Evolutionary conservation across 2,888 invertebrate genomes (phyloP).

Genomic region (Asteroscopus sphinx): DNA sequence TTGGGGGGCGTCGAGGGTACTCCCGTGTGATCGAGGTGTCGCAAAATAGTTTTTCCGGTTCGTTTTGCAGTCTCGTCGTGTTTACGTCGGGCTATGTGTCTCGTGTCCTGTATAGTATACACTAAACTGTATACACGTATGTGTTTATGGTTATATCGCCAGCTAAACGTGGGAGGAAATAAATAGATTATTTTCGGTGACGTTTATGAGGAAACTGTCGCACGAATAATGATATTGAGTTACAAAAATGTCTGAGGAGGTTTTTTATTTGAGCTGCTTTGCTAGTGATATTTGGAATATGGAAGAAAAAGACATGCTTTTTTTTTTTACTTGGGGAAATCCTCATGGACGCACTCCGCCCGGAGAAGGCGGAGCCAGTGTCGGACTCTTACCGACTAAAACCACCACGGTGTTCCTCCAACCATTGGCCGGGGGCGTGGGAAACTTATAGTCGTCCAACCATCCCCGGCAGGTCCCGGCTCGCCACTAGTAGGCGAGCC

Average conservation of each 20-base stretch:
- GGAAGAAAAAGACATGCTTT: too few species aligned
- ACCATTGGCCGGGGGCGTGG: too few species aligned
- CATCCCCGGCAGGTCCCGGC: too few species aligned
- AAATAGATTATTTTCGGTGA: conserved; percentile 21
- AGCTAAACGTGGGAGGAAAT: neutral
- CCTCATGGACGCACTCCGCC: too few species aligned
- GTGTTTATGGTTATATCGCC: conserved; percentile 10
- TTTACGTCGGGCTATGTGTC: conserved; percentile 49
- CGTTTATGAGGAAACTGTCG: conserved; percentile 17
- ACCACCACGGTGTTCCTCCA: too few species aligned
- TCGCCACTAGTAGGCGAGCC: too few species aligned
- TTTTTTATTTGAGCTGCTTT: neutral
- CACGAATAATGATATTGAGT: conserved; percentile 18
- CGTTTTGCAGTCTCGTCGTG: conserved; percentile 67
- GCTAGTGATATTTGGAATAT: too few species aligned
- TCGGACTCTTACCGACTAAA: too few species aligned
- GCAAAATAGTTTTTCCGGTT: conserved; percentile 80
- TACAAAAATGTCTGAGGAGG: neutral
- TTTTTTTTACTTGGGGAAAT: too few species aligned
- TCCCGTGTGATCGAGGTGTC: conserved; percentile 75
- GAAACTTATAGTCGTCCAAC: too few species aligned
- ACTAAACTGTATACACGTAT: neutral
- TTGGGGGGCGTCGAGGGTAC: conserved; percentile 73
- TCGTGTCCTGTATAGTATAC: conserved; percentile 15
- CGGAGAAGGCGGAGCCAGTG: too few species aligned